Evolutionary conservation across 2,888 invertebrate species (phyloP), one percentile per base, ranked within the genome.

Genomic region (Malthinus flaveolus): DNA sequence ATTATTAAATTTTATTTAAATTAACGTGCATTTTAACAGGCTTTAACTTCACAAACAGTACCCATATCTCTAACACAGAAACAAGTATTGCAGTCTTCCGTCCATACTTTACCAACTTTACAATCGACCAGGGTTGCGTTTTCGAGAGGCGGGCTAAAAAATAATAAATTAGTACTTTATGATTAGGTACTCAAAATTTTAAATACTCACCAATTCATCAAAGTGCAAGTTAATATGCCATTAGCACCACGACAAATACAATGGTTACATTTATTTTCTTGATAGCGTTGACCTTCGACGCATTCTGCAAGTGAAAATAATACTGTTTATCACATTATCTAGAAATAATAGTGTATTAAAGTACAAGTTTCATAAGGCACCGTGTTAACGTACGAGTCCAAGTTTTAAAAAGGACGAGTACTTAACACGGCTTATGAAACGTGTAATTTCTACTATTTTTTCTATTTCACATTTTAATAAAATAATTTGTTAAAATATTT

Each of bases 131-230:
- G 34, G 2, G 1, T 36, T n/a, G n/a, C 11, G 12, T 36, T 10
- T 37, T 37, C 4, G 3, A 7, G 11, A 8, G 37, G 7, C 7
- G 1, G 8, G 6, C 37, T 37, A 3, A 6, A 37, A n/a, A 37
- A 37, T 12, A 23, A 23, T 3, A 23, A 23, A 23, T 2, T 23
- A 2, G 5, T 23, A 23, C 23, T 23, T 23, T 23, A 5, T n/a
- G n/a, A n/a, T n/a, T 5, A 3, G 2, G 5, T 23, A 23, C 2
- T 5, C 5, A 23, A 23, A 23, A 23, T 23, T 23, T 23, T 23
- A 23, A 23, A 5, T 23, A 51, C 51, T 33, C 6, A 51, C 51
- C 51, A 51, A 4, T 11, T 7, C 51, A 51, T 44, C 8, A 10
- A 7, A 11, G 15, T 34, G 9, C 51, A 51, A 1, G 1, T 13